Percentiles rank a stretch among this genome's conserved stretches.
phyloP scores from a whole-genome alignment of 2,113 vertebrate genomes.

The Labeo catla region DNA sequence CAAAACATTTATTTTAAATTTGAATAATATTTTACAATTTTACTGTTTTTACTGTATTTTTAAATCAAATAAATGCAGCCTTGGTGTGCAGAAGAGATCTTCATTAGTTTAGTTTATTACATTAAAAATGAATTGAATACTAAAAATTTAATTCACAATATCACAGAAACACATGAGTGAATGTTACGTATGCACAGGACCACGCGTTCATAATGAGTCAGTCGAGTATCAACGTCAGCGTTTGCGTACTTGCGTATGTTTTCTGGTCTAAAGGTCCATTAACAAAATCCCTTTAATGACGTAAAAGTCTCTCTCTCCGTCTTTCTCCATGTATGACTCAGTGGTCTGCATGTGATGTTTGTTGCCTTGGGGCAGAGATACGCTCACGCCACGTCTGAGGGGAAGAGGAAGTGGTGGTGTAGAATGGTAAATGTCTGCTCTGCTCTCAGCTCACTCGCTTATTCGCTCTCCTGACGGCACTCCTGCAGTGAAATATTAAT shows the following conservation, averaged over 20 bases:
- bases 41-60: too few species aligned
- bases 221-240: background rate
- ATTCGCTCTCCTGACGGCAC: conserved; percentile 1
- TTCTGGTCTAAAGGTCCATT: background rate
- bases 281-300: background rate
- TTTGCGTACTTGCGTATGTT: background rate
- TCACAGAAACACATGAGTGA: background rate
- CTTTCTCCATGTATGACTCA: conserved; percentile 18
- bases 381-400: background rate
- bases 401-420: background rate
- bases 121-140: too few species aligned
- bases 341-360: conserved; percentile 18
- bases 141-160: too few species aligned
- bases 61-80: background rate
- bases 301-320: background rate
- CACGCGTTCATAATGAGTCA: background rate
- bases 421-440: conserved; percentile 25
- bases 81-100: background rate
- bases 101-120: too few species aligned
- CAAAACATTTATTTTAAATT: too few species aligned
- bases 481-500: conserved; percentile 32
- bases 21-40: too few species aligned
- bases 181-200: background rate
- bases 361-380: conserved; percentile 13
- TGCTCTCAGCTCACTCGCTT: background rate